Base-by-base conservation (phyloP, 2,888 invertebrate species). In the Steromphala cineraria region DNA sequence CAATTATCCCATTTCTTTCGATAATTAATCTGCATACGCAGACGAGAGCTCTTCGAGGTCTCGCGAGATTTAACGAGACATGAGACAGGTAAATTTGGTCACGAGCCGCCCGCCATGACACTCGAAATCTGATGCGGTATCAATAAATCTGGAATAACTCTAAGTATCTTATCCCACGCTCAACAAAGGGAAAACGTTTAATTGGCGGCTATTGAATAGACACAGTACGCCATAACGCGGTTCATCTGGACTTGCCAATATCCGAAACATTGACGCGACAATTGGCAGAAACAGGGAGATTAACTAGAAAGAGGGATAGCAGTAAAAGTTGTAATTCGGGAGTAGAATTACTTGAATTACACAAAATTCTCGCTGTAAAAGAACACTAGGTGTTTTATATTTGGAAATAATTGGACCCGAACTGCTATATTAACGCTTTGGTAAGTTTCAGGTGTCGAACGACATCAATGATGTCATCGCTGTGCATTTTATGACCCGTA, bases 11-110 rank as follows among this genome's bases (percentile, higher is more conserved):
- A 71, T 71, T 71, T 71, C 71, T 71, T 71, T 19, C 71, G n/a
- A 36, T 71, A 71, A 71, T 71, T 71, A 71, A 71, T 71, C 24
- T 71, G 40, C 71, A 71, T 71, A 71, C 71, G 19, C 36, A 71
- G 36, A 71, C 36, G 40, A 71, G 36, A 71, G 40, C 40, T 36
- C 31, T 31, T 36, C 13, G 71, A 71, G 17, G 40, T 71, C 71
- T 71, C 40, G 71, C 71, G 71, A 71, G 71, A 71, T 36, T 71
- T 71, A 71, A 71, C 36, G 71, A 71, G 71, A 71, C 71, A 19
- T 40, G 71, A 28, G 71, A 40, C 40, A 36, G n/a, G 31, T 71
- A 40, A 71, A 36, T 31, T 31, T 40, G 71, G 31, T 71, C 40
- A 71, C 71, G 71, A 71, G 71, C 31, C 36, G n/a, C 17, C 36